Base-by-base conservation (phyloP, 2,797 vertebrate species). In the Pygocentrus nattereri region DNA sequence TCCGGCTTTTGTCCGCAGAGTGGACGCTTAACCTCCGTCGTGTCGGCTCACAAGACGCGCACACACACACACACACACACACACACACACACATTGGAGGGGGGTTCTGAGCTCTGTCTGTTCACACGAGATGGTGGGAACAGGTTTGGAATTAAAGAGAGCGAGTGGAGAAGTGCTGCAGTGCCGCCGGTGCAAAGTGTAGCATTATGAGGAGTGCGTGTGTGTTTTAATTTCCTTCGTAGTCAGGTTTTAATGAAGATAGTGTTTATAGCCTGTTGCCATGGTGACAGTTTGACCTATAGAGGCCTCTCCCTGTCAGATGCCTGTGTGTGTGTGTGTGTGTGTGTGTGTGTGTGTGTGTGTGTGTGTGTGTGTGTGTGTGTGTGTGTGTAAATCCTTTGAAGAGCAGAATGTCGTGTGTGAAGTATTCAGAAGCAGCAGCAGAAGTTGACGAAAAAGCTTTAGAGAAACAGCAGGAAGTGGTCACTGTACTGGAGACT, bases 61-160 rank as follows among this genome's bases (percentile, higher is more conserved):
- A 87, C 76, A 75, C 82, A 87, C 85, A 87, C 82, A 84, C 84
- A 81, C 79, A 74, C 64, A 23, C 44, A 41, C 72, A 75, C 83
- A 58, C 82, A 76, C 76, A 74, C 74, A 79, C 85, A 86, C 69
- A 65, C 83, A 74, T 44, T 8, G 41, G 12, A 11, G 41, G 41
- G 2, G 41, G 41, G 41, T 44, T 44, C 82, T 85, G 80, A 87
- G 82, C 73, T 64, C 67, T 85, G 86, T 87, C 84, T 85, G 86
- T 87, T 87, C 86, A 87, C 86, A 87, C 74, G 86, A 85, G 86
- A 82, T 94, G 92, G 95, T 96, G 95, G 95, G 95, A 96, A 96
- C 93, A 90, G 69, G 88, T 90, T 93, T 93, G 92, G 93, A 91
- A 91, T 93, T 89, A 85, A 86, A 86, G 86, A 83, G 23, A 75